Conservation (phyloP, 1,140 invertebrate genomes). For the Pogonomyrmex californicus region DNA sequence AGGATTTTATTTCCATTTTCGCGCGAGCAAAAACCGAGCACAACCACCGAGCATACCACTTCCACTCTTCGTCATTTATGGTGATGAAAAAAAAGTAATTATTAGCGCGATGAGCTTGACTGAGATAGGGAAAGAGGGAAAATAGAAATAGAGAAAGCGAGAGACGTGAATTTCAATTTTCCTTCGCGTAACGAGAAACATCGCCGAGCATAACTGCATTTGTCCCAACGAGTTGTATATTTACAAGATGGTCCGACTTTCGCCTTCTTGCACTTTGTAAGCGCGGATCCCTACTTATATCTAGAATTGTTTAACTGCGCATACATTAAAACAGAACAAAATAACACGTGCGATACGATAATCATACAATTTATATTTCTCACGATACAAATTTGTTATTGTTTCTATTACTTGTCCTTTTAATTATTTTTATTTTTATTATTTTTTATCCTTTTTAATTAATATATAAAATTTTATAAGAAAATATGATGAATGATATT, state of each 20-base stretch:
- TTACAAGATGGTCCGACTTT: constrained; percentile 27
- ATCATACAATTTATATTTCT: background rate
- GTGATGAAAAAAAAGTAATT: constrained; percentile 50
- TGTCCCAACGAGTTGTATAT: constrained; percentile 45
- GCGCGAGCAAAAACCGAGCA: constrained; percentile 1
- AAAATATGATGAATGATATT: background rate
- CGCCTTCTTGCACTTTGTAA: background rate
- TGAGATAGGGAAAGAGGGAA: background rate
- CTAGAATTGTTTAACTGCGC: constrained; percentile 6
- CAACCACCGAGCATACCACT: background rate
- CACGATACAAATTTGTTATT: background rate
- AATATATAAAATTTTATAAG: background rate
- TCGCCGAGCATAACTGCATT: constrained; percentile 47
- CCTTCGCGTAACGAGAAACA: constrained; percentile 51
- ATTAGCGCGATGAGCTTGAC: constrained; percentile 14
- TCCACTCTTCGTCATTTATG: constrained; percentile 22
- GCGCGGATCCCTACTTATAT: background rate
- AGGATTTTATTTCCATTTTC: constrained; percentile 35
- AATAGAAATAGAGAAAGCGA: background rate
- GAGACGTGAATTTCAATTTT: constrained; percentile 56
- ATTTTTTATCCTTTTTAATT: background rate
- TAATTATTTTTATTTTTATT: background rate
- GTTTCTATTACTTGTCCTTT: background rate
- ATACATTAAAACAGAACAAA: constrained; percentile 5
- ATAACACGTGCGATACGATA: background rate